Percentiles rank a stretch among this genome's conserved stretches.
Conservation (phyloP, 2,113 vertebrate species). For the Halichoerus grypus region DNA sequence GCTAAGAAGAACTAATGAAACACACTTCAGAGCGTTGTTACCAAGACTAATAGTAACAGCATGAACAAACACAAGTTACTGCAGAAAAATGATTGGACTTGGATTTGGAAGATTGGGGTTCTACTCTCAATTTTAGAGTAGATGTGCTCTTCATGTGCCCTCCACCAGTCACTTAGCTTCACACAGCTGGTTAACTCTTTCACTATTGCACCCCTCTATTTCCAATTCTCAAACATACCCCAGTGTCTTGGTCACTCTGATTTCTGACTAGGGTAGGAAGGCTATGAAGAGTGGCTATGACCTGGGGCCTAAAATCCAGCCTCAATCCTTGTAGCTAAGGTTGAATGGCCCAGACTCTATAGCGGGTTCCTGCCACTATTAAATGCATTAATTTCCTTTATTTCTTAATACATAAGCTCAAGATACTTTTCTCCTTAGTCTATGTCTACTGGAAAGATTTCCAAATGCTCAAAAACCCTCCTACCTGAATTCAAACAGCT, state of each 20-base stretch:
- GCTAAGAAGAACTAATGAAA: conserved; percentile 9
- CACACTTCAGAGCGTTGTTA: neutral
- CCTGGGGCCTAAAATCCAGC: neutral
- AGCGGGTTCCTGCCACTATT: neutral
- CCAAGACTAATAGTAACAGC: neutral
- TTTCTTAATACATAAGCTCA: neutral
- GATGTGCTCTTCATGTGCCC: neutral
- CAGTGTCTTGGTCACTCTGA: neutral
- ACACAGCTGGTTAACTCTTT: neutral
- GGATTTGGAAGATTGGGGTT: neutral
- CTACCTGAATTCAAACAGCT: neutral
- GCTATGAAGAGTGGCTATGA: neutral
- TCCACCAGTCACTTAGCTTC: neutral
- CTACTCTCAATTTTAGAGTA: neutral
- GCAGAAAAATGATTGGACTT: neutral
- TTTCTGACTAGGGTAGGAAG: neutral
- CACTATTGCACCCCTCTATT: neutral
- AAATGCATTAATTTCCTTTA: neutral
- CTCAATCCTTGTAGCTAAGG: no score
- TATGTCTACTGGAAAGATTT: neutral
- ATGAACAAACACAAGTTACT: neutral
- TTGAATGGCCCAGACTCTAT: neutral
- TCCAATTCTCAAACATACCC: neutral
- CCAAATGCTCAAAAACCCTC: neutral
- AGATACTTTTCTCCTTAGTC: neutral